Evolutionary conservation across 2,888 invertebrate species (phyloP), one percentile per base, ranked within the genome.

Genomic region (Alloplasta piceator): DNA sequence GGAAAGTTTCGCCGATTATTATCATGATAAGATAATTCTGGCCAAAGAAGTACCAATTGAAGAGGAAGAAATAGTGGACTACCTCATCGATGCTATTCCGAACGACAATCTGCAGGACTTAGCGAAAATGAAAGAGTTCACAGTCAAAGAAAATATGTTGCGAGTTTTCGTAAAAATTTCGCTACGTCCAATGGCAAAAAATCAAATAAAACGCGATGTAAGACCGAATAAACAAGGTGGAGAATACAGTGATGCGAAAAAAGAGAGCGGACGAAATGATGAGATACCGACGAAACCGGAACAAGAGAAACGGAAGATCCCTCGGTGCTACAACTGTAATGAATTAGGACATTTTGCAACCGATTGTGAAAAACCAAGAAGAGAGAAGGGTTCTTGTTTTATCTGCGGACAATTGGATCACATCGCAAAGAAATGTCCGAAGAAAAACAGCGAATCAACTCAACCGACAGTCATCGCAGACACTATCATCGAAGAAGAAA

Each of bases 61-160:
- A 9, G 41, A 43, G 46, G 26, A 4, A 9, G 14, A 48, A 12
- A 12, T 6, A 38, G 16, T 12, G 4, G 12, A 60, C 36, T 60
- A 12, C 12, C 12, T 12, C 1, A 12, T 84, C 52, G 84, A 84
- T 5, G 84, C 82, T 16, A 84, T 84, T 50, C 82, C 81, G 2
- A 63, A 50, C n/a, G 64, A 71, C 5, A 10, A 71, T 16, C 46
- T 84, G 4, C 71, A 68, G 60, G 70, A 82, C 41, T 63, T 77
- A 43, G 82, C 82, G 3, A 60, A 58, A 9, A 77, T 82, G 64
- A 58, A 76, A 9, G 60, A 76, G 26, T 79, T 14, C 10, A 16
- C 39, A n/a, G 12, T 46, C 12, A 14, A 63, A 56, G 43, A 56
- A 39, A 38, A 26, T 38, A 10, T 55, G 71, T 39, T 78, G 56